Evolutionary conservation across 2,888 invertebrate species (phyloP).

Genomic region (Pseudoips prasinana): DNA sequence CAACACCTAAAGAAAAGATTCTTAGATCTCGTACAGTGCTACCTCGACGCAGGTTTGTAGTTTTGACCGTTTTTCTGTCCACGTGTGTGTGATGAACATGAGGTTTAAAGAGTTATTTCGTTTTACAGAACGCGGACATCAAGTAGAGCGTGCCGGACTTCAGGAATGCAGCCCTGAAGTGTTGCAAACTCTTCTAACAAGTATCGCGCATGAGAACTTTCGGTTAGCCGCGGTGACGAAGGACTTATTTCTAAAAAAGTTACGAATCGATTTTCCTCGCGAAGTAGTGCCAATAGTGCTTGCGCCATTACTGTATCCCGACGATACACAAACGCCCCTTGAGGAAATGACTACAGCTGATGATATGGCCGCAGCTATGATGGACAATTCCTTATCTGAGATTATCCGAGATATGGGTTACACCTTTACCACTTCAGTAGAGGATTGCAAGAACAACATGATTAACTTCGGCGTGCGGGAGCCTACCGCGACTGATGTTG

Average conservation of each 20-base stretch:
- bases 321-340: slow-evolving; percentile 85
- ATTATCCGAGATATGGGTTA: slow-evolving; percentile 96
- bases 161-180: slow-evolving; percentile 96
- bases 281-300: slow-evolving; percentile 94
- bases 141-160: slow-evolving; percentile 89
- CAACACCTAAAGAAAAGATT: slow-evolving; percentile 91
- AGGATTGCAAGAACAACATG: slow-evolving; percentile 93
- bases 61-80: neutral
- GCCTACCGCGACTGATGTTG: slow-evolving; percentile 91
- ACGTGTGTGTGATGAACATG: slow-evolving; percentile 1
- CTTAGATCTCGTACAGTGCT: slow-evolving; percentile 92
- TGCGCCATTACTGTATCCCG: slow-evolving; percentile 93
- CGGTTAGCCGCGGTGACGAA: slow-evolving; percentile 88
- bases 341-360: slow-evolving; percentile 84
- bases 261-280: slow-evolving; percentile 93
- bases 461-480: slow-evolving; percentile 91
- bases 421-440: slow-evolving; percentile 91
- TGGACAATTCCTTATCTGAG: slow-evolving; percentile 92
- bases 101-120: no score
- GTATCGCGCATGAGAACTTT: slow-evolving; percentile 82
- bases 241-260: slow-evolving; percentile 89
- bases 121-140: slow-evolving; percentile 82
- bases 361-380: slow-evolving; percentile 83
- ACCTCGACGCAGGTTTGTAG: slow-evolving; percentile 88
- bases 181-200: slow-evolving; percentile 89